Percentiles rank a stretch among this genome's conserved stretches.
Conservation (phyloP, 2,888 invertebrate species). For the Xestia c-nigrum region DNA sequence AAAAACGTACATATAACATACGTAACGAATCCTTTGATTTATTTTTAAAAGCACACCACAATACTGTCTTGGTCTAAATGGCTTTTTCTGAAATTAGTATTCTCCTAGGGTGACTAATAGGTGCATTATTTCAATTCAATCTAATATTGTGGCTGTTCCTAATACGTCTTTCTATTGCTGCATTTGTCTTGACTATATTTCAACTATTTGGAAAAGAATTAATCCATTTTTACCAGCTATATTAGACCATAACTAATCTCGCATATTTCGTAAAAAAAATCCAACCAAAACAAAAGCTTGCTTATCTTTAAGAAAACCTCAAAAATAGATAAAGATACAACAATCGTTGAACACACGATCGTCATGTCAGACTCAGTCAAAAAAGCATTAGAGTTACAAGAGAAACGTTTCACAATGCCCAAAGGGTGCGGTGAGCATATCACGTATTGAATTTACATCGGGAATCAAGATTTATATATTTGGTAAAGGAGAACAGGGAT, state of each 20-base stretch:
- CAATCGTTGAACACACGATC: constrained; percentile 36
- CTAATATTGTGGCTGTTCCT: background rate
- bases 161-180: background rate
- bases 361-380: constrained; percentile 63
- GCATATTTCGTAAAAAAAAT: background rate
- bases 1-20: no score
- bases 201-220: background rate
- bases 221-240: background rate
- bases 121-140: background rate
- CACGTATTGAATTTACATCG: constrained; percentile 68
- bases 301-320: constrained; percentile 12
- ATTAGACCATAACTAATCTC: background rate
- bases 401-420: constrained; percentile 66
- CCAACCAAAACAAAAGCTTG: constrained; percentile 11
- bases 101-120: background rate
- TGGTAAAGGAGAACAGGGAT: constrained; percentile 5
- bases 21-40: no score
- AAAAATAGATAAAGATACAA: constrained; percentile 52
- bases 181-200: background rate
- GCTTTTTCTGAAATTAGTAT: background rate
- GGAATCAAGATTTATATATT: constrained; percentile 48
- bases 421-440: constrained; percentile 42
- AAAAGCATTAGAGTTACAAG: constrained; percentile 67
- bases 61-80: no score
- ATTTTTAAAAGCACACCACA: background rate